Evolutionary conservation across 2,888 invertebrate species (phyloP), one percentile per base, ranked within the genome.

Genomic region (Acanthoscelides obtectus): DNA sequence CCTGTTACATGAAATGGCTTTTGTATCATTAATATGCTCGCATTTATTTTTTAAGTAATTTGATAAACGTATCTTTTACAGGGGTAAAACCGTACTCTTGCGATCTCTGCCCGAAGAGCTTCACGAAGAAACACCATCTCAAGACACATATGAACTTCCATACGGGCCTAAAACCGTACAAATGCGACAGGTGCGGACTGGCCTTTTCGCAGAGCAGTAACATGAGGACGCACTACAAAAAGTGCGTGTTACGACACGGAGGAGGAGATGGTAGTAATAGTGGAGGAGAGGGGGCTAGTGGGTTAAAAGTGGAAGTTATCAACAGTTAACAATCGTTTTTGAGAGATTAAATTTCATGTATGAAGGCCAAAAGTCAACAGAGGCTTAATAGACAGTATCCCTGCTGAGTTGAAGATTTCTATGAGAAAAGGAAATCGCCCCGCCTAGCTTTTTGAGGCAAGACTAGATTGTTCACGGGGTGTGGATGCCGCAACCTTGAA

Each of bases 91-190:
- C 94, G 0, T 94, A 89, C 79, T 86, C 87, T 8, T 90, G 89
- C 78, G 88, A 88, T 0, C 82, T 92, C 27, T 92, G 92, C 78
- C 87, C 90, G 8, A 94, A 94, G 81, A 92, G 94, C 6, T 95
- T 95, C 84, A 94, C 94, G 65, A 94, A 94, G 86, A 94, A 94
- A 78, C 94, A 94, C 80, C 94, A 95, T 79, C 87, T 95, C 66
- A 93, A 94, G 84, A 94, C 94, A 0, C 94, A 95, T 83, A 88
- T 94, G 80, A 94, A 94, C 84, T 94, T 93, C 82, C 94, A 95
- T 83, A 93, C 94, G 0, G 94, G 94, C 0, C 90, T 92, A 70
- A 94, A 94, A 80, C 94, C 94, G 0, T 94, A 94, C 82, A 87
- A 88, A n/a, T 92, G 92, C 80, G 88, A 89, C 22, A 89, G 88